Evolutionary conservation across 64 coral and sea anemone genomes (phyloP), one percentile per base, ranked within the genome.

Genomic region (Montipora capricornis): DNA sequence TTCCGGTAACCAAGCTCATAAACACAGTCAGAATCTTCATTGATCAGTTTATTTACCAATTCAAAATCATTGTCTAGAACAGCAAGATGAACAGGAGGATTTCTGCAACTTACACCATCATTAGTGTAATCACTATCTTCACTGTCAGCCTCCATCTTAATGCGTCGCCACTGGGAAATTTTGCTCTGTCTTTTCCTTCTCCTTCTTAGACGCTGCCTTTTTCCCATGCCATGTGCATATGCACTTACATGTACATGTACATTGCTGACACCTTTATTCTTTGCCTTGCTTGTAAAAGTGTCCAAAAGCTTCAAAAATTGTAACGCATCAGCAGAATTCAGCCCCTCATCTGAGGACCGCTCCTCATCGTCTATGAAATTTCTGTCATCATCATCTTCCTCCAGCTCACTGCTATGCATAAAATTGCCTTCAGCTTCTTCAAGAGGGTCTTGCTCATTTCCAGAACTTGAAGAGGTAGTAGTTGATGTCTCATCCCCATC

Each of bases 321-420:
- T 61, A 75, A 90, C 7, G 77, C 97, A 59, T 76, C 90, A 49
- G 94, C 94, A 68, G 94, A 94, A 68, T 94, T 92, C 64, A 95
- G 87, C 8, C 94, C 92, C 20, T 74, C 84, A 59, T 97, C 95
- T 82, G 80, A 97, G 1, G 77, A 79, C n/a, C 90, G 84, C 11
- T 68, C 84, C 77, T 94, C 92, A 84, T 89, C 68, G 3, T 96
- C 97, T 26, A 98, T 92, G 89, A 98, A 98, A 10, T 96, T 78
- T 29, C 87, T 68, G 75, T 98, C 97, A 94, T 73, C 77, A 12
- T 98, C 94, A 96, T 98, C 87, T 45, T 89, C 86, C 20, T 91
- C 94, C 26, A 93, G 76, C 77, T 92, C 83, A 46, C 81, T 92
- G 45, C 80, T 75, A 7, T 74, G 50, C 61, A 57, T 44, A 15